These are phyloP conservation scores for Ochotona curzoniae DNA, from an alignment of 2,113 vertebrate genomes.

Conservation along the genomic window DNA sequence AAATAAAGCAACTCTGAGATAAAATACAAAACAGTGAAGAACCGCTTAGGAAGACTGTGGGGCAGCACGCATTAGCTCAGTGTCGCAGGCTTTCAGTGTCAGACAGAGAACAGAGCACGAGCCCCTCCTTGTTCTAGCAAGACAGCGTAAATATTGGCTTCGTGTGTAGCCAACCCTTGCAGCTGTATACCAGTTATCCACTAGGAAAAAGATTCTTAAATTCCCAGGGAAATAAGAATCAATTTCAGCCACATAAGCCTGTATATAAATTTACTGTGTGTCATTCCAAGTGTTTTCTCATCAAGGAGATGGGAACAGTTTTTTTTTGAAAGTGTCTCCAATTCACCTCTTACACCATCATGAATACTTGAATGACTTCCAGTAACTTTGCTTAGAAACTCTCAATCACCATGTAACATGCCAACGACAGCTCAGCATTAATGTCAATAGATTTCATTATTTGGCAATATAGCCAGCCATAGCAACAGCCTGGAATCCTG, in stretches of 20 bases:
- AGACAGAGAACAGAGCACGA: constrained; percentile 73
- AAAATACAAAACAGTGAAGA: constrained; percentile 69
- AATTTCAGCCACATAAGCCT: constrained; percentile 63
- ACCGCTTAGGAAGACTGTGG: constrained; percentile 64
- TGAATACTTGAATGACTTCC: constrained; percentile 63
- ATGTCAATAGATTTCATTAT: constrained; percentile 61
- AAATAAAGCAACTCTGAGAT: constrained; percentile 67
- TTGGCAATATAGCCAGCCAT: constrained; percentile 24
- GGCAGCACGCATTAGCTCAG: constrained; percentile 40
- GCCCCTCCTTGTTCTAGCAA: constrained; percentile 55
- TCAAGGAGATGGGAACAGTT: constrained; percentile 66
- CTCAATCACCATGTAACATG: neutral
- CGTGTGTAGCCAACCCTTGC: constrained; percentile 41
- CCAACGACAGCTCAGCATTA: neutral
- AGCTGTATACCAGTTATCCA: constrained; percentile 66
- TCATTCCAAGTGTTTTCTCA: constrained; percentile 73
- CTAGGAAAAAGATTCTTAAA: constrained; percentile 67
- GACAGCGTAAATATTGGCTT: constrained; percentile 70
- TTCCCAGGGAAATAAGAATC: constrained; percentile 75
- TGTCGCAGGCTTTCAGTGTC: constrained; percentile 50
- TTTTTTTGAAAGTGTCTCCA: constrained; percentile 52
- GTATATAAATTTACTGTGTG: constrained; percentile 43
- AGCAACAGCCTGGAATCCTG: constrained; percentile 30
- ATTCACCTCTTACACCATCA: constrained; percentile 38
- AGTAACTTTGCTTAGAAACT: constrained; percentile 68